A percentile compares a stretch with the other conserved stretches of the same genome.
Conservation (phyloP, 2,888 invertebrate genomes). For the Drosophila limbata region DNA sequence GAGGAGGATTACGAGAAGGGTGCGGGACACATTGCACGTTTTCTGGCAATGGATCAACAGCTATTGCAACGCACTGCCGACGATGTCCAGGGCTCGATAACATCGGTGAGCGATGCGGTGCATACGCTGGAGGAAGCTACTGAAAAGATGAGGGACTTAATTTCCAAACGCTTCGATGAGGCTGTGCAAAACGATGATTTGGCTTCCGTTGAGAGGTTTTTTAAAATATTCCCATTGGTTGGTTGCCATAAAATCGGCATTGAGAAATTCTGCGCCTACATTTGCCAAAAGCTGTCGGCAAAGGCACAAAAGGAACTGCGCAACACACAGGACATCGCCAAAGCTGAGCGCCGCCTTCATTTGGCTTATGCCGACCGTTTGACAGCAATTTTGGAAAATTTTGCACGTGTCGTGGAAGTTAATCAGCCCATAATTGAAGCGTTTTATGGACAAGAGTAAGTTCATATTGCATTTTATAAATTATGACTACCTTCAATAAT, state of each 20-base stretch:
- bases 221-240: constrained; percentile 98
- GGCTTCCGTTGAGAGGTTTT: constrained; percentile 96
- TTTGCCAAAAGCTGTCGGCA: constrained; percentile 90
- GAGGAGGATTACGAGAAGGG: constrained; percentile 98
- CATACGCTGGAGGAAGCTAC: constrained; percentile 90
- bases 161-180: constrained; percentile 94
- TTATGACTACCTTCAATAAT: neutral
- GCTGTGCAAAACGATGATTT: constrained; percentile 95
- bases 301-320: constrained; percentile 91
- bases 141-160: constrained; percentile 87
- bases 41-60: constrained; percentile 96
- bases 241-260: constrained; percentile 96
- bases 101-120: constrained; percentile 85
- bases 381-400: constrained; percentile 93
- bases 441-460: constrained; percentile 89
- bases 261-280: constrained; percentile 93
- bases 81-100: constrained; percentile 88
- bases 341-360: constrained; percentile 90
- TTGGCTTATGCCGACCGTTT: constrained; percentile 94
- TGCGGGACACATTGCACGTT: constrained; percentile 97
- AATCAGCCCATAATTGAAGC: constrained; percentile 96
- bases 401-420: constrained; percentile 93
- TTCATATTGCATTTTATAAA: neutral
- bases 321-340: constrained; percentile 88
- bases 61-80: constrained; percentile 91